Conservation (phyloP, 2,113 vertebrate species). For the Saccopteryx leptura region DNA sequence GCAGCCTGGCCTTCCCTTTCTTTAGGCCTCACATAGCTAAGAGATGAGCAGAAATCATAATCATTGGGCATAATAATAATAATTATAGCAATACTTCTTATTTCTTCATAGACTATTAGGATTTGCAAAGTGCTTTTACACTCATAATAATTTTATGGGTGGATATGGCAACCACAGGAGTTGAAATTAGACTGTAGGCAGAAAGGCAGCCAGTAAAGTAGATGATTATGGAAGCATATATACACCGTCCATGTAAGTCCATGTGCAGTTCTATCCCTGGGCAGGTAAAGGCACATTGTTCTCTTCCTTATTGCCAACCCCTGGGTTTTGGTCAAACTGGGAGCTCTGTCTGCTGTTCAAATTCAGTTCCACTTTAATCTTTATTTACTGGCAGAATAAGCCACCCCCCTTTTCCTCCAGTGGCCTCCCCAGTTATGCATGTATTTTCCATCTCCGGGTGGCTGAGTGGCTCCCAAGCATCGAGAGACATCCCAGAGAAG, state of each 20-base stretch:
- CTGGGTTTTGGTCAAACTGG: neutral
- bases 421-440: neutral
- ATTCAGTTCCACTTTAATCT: neutral
- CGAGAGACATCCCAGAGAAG: neutral
- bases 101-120: constrained; percentile 35
- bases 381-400: neutral
- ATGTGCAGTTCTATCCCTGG: neutral
- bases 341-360: neutral
- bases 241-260: neutral
- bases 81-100: neutral
- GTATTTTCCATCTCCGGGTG: neutral
- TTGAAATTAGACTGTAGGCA: constrained; percentile 28
- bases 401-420: neutral
- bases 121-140: constrained; percentile 43
- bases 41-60: constrained; percentile 36
- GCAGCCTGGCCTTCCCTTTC: neutral
- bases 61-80: neutral
- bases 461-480: neutral
- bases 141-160: constrained; percentile 57
- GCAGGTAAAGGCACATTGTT: neutral
- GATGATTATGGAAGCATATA: neutral
- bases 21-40: neutral
- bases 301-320: neutral
- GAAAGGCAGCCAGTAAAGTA: neutral
- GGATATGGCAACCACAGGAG: constrained; percentile 14